Evolutionary conservation across 2,797 vertebrate genomes (phyloP), one percentile per base, ranked within the genome.

Genomic region (Anguilla anguilla): DNA sequence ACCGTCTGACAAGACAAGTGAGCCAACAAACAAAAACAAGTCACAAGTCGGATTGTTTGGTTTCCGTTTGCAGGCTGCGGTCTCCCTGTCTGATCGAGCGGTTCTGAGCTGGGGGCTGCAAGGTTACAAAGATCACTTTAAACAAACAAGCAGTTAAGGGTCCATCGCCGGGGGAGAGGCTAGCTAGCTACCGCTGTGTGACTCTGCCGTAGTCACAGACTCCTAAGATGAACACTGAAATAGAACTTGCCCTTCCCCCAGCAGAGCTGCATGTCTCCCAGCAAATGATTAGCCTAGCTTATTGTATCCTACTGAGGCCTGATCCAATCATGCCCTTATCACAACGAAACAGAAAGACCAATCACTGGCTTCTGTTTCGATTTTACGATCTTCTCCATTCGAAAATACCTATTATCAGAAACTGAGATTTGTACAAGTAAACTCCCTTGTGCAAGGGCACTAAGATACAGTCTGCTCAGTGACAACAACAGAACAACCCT

Each of bases 171-270:
- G 5, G 72, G 6, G 39, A 7, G 31, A 69, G n/a, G 57, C 64
- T 87, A 83, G 59, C 28, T 28, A 83, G 57, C 79, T 55, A 83
- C 51, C 39, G 35, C 25, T 57, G 61, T 55, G 22, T 28, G 39
- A 87, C 74, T 87, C 46, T 53, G 46, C 35, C 59, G 51, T 49
- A 61, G 82, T 59, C 25, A 87, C 46, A 64, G 86, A 84, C 6
- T 87, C 82, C 67, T 25, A 28, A 55, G 28, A 57, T 72, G n/a
- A 4, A 53, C 28, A 51, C 25, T 69, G 46, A 83, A 84, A 84
- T 22, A 84, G 19, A 82, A 82, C 22, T 22, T 22, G n/a, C 6
- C 46, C 79, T 7, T 51, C 79, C 43, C 79, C 79, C 79, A 49
- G 25, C 79, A 25, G 79, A 82, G 9, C 51, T 15, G 7, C 22